Evolutionary conservation across 2,797 vertebrate species (phyloP).

Genomic region (Pristis pectinata): DNA sequence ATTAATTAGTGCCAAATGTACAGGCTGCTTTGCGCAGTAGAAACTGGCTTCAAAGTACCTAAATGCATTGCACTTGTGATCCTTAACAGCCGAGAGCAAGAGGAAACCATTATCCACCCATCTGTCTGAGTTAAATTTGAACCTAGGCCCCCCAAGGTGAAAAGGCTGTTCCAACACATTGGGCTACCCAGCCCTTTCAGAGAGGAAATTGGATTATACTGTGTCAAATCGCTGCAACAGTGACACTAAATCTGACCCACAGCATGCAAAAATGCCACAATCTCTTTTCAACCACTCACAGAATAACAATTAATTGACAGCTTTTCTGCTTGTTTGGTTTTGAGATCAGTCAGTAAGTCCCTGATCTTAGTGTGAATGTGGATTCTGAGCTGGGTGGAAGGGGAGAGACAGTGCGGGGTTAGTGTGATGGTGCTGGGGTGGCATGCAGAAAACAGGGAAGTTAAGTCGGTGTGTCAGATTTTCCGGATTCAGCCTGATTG

Average conservation of each 20-base stretch:
- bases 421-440: too few relatives aligned
- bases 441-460: too few relatives aligned
- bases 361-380: background rate
- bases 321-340: background rate
- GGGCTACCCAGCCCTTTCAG: background rate
- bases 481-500: too few relatives aligned
- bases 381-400: too few relatives aligned
- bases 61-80: conserved; percentile 11
- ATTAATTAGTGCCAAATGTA: conserved; percentile 7
- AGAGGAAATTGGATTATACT: conserved; percentile 1
- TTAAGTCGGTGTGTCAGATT: too few relatives aligned
- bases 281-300: background rate
- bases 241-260: conserved; percentile 17
- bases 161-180: background rate
- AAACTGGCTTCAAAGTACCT: conserved; percentile 4
- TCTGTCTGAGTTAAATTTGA: conserved; percentile 6
- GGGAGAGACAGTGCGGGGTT: too few relatives aligned
- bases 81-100: conserved; percentile 17
- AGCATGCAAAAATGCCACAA: background rate
- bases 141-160: background rate
- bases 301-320: background rate
- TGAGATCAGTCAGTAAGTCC: background rate
- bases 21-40: background rate
- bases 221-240: background rate
- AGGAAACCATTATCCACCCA: conserved; percentile 20